Base-by-base conservation (phyloP, 2,888 invertebrate species). In the Tanypteryx hageni region DNA sequence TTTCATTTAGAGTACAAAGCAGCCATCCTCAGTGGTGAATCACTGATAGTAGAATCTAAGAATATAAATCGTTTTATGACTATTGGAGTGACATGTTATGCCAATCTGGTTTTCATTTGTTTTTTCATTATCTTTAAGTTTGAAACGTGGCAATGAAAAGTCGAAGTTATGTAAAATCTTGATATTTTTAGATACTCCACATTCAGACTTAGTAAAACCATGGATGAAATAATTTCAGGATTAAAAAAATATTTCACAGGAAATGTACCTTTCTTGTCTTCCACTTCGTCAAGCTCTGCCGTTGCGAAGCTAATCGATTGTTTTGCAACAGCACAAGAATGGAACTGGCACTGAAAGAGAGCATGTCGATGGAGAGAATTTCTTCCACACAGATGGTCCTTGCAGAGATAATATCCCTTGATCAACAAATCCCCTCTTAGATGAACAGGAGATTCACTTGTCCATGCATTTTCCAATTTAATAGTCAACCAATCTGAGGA, bases 261-360 rank as follows among this genome's bases (percentile, higher is more conserved):
- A 93, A 95, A 95, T 96, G 98, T 98, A 98, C 94, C 97, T 97
- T 94, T 97, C 97, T 93, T 98, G 56, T 31, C 44, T 22, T 16
- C 89, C 18, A 31, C 98, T 94, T 97, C 96, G 95, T 99, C 99
- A 93, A 99, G 96, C 94, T 99, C 98, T 94, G 97, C 97, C 94
- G 98, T 97, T 93, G 97, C 97, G 96, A 98, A 98, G 94, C 97
- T 97, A 92, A 99, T 96, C 93, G 97, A 97, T 95, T 98, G 97
- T 95, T 98, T 97, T 86, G 98, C 96, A 93, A 99, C 97, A 92
- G 98, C 98, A 95, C 99, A 99, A 8, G 99, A 99, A 96, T 99
- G 99, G 96, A 99, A 98, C 96, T 99, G 98, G 95, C 97, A 97
- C 92, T 97, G 97, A 96, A 98, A 98, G 94, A 98, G 96, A n/a